A percentile compares a stretch with the other conserved stretches of the same genome.
Evolutionary conservation across 1,140 invertebrate species (phyloP).

Genomic region (Physella acuta): DNA sequence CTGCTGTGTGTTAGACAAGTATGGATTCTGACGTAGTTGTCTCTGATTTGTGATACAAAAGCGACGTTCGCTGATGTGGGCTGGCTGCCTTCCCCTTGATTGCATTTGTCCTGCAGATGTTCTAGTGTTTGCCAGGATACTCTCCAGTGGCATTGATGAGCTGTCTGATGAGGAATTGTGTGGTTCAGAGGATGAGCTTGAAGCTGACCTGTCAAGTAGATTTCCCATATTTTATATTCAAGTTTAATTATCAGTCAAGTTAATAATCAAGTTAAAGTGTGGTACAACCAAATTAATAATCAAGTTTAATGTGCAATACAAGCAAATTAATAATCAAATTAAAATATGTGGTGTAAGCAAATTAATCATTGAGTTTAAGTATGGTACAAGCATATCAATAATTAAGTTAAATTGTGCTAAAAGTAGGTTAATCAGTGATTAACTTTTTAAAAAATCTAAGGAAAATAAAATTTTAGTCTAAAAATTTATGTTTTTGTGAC

Average conservation of each 20-base stretch:
- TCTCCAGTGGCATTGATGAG: neutral
- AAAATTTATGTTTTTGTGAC: too few relatives aligned
- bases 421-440: neutral
- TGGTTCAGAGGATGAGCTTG: slow-evolving; percentile 7
- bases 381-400: neutral
- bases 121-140: neutral
- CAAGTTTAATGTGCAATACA: neutral
- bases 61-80: neutral
- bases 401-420: neutral
- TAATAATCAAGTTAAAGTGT: neutral
- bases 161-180: neutral
- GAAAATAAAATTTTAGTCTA: neutral
- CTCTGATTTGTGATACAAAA: slow-evolving; percentile 9
- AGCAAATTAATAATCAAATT: neutral
- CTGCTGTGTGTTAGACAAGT: neutral
- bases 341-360: neutral
- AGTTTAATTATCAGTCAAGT: neutral
- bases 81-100: neutral
- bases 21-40: neutral
- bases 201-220: neutral
- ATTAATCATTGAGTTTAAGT: neutral
- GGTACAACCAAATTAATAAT: neutral
- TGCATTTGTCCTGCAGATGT: neutral
- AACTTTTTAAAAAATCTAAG: neutral
- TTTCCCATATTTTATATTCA: neutral